phyloP scores from a whole-genome alignment of 2,888 invertebrate genomes.

The Neoitamus cyanurus region DNA sequence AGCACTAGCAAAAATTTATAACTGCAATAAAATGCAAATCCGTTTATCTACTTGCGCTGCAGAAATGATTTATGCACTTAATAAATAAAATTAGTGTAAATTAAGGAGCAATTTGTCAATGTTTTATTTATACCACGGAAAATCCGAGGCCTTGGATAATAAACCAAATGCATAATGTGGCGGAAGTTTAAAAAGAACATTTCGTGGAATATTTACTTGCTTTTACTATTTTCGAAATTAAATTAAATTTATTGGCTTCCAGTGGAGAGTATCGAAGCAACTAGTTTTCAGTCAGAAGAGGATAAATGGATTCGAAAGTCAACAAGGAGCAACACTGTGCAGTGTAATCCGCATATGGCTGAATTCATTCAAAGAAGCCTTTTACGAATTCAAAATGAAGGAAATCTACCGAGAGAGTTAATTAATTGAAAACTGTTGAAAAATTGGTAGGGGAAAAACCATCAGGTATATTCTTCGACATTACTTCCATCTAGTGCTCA shows the following conservation, averaged over 20 bases:
- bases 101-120: slow-evolving; percentile 24
- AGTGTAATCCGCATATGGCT: background rate
- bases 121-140: background rate
- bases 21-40: slow-evolving; percentile 31
- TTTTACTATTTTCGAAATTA: background rate
- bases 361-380: background rate
- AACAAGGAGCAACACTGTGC: no score
- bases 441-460: background rate
- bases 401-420: background rate
- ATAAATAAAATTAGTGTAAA: slow-evolving; percentile 8
- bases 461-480: background rate
- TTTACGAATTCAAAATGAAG: background rate
- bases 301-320: background rate
- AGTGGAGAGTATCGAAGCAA: background rate
- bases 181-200: background rate
- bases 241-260: background rate
- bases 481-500: background rate
- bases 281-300: background rate
- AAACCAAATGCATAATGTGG: background rate
- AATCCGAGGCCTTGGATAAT: background rate
- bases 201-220: background rate
- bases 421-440: background rate
- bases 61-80: slow-evolving; percentile 17
- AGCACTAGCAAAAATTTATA: slow-evolving; percentile 1
- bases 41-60: background rate